These are phyloP conservation scores for Macrophya alboannulata DNA, from an alignment of 2,888 invertebrate genomes.

Conservation along the genomic window DNA sequence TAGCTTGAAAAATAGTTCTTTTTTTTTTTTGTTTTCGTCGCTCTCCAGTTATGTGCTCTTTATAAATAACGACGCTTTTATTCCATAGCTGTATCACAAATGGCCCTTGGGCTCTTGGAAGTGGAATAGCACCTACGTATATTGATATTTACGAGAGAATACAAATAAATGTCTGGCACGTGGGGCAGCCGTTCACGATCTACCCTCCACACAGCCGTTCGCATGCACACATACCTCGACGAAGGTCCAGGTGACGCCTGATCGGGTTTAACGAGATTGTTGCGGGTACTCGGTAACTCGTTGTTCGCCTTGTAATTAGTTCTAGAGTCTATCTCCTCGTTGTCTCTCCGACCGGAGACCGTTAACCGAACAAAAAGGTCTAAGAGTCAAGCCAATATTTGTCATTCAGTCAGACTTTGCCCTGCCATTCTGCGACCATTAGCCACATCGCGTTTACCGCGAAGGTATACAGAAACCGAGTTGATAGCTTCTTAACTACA, in stretches of 20 bases:
- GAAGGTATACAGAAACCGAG: not conserved
- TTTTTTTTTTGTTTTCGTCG: not conserved
- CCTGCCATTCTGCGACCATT: not conserved
- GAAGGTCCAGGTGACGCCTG: constrained; percentile 36
- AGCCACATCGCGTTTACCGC: constrained; percentile 24
- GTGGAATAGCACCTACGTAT: constrained; percentile 12
- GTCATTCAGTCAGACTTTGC: constrained; percentile 28
- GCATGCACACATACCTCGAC: not conserved
- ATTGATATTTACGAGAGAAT: constrained; percentile 41
- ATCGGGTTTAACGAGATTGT: constrained; percentile 44
- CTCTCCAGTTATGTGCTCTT: not conserved
- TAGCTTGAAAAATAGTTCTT: not conserved
- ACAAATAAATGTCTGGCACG: constrained; percentile 43
- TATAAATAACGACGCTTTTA: constrained; percentile 33
- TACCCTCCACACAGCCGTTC: not conserved
- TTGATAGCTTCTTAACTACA: not conserved
- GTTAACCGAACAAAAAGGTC: constrained; percentile 39
- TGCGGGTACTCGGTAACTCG: constrained; percentile 39
- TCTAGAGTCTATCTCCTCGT: constrained; percentile 42
- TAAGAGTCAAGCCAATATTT: constrained; percentile 28
- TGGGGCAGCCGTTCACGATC: constrained; percentile 38
- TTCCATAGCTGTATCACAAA: constrained; percentile 18
- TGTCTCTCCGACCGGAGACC: not conserved
- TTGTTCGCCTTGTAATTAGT: constrained; percentile 47
- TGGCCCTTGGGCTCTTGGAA: constrained; percentile 23